Evolutionary conservation across 1,140 invertebrate genomes (phyloP).

Genomic region (Hylaeus anthracinus): DNA sequence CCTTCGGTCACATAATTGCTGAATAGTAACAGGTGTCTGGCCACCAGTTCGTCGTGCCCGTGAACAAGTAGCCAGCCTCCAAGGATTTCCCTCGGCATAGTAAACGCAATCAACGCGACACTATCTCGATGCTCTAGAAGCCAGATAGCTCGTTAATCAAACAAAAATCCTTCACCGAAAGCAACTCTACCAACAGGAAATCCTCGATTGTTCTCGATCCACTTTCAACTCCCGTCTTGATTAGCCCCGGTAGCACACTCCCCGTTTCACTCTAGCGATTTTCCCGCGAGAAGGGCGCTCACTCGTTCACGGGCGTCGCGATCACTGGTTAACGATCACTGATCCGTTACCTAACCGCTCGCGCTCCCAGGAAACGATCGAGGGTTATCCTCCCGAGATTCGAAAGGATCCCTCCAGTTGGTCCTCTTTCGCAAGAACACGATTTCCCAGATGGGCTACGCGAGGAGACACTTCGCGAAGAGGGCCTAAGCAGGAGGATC

Average conservation of each 20-base stretch:
- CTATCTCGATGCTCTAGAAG: too few relatives aligned
- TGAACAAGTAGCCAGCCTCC: slow-evolving; percentile 52
- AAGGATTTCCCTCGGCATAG: too few relatives aligned
- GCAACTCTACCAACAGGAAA: background rate
- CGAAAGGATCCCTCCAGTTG: too few relatives aligned
- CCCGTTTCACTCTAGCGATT: slow-evolving; percentile 2
- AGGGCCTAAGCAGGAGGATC: too few relatives aligned
- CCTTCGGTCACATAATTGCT: background rate
- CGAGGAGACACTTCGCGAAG: too few relatives aligned
- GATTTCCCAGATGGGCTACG: too few relatives aligned
- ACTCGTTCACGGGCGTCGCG: slow-evolving; percentile 46
- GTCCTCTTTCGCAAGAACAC: background rate
- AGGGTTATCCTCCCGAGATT: too few relatives aligned
- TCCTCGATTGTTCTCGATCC: slow-evolving; percentile 1
- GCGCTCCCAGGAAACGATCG: background rate
- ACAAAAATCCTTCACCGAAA: too few relatives aligned
- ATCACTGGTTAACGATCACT: slow-evolving; percentile 15
- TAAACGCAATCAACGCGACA: too few relatives aligned
- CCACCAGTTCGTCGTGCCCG: slow-evolving; percentile 35
- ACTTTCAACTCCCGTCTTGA: slow-evolving; percentile 39
- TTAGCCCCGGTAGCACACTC: slow-evolving; percentile 6
- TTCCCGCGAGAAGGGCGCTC: slow-evolving; percentile 43
- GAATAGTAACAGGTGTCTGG: slow-evolving; percentile 59
- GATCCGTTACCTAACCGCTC: background rate
- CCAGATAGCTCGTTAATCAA: too few relatives aligned